Percentiles rank a stretch among this genome's conserved stretches.
These are phyloP conservation scores for Phainopepla nitens DNA, from an alignment of 2,113 vertebrate species.

Conservation along the genomic window DNA sequence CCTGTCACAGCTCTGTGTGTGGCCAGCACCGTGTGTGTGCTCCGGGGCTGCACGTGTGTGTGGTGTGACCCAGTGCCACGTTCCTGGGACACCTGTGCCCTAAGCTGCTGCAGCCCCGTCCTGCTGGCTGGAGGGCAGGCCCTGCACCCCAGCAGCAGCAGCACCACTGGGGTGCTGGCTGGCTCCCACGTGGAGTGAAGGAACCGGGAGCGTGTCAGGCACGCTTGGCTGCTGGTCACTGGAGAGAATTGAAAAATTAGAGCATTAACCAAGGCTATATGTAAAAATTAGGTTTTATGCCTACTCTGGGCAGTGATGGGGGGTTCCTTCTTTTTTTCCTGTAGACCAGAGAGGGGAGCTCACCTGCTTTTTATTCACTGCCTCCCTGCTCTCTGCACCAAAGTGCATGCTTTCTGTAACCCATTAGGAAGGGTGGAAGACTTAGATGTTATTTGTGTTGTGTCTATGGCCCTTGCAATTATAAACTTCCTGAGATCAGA, in stretches of 20 bases:
- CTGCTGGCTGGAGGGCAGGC: fast-evolving
- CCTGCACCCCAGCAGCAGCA: background rate
- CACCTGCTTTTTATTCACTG: background rate
- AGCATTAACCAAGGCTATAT: background rate
- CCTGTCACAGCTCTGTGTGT: background rate
- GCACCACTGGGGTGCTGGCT: fast-evolving
- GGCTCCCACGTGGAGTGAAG: fast-evolving
- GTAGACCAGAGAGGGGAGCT: background rate
- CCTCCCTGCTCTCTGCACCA: background rate
- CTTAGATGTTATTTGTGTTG: background rate
- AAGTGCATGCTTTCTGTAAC: background rate
- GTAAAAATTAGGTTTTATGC: background rate
- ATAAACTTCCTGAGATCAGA: slow-evolving; percentile 37
- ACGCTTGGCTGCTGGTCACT: background rate
- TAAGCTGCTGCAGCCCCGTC: fast-evolving
- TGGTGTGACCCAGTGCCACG: fast-evolving
- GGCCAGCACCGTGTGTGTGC: background rate
- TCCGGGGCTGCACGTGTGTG: fast-evolving
- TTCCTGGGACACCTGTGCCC: background rate
- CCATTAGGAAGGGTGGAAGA: background rate
- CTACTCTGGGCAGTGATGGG: background rate
- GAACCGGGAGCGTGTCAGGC: fast-evolving
- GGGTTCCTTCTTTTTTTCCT: background rate
- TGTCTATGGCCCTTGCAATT: background rate
- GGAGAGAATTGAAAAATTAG: background rate